Evolutionary conservation across 2,888 invertebrate species (phyloP).

Genomic region (Drosophila subquinaria): DNA sequence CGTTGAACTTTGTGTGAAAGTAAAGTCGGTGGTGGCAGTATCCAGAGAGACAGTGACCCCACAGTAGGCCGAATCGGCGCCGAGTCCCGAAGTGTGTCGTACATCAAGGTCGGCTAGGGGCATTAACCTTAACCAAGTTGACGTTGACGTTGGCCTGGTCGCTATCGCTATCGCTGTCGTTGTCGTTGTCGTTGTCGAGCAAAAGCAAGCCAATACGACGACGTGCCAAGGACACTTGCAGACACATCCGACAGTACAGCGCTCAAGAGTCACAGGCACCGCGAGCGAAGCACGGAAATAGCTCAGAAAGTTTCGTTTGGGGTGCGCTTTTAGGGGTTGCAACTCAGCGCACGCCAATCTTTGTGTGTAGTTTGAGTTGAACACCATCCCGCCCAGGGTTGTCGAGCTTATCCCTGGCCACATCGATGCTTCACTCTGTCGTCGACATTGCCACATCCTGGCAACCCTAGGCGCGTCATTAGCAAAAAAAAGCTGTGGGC

Average conservation of each 20-base stretch:
- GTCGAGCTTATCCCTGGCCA: slow-evolving; percentile 26
- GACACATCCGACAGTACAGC: slow-evolving; percentile 34
- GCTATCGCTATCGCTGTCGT: slow-evolving; percentile 15
- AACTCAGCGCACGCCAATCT: slow-evolving; percentile 32
- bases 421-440: not conserved
- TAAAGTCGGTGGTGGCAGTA: slow-evolving; percentile 47
- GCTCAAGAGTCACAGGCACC: slow-evolving; percentile 40
- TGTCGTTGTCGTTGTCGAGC: slow-evolving; percentile 17
- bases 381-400: slow-evolving; percentile 44
- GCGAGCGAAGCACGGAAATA: slow-evolving; percentile 50
- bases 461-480: slow-evolving; percentile 54
- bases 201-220: slow-evolving; percentile 53
- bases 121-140: slow-evolving; percentile 82
- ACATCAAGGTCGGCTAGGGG: slow-evolving; percentile 84
- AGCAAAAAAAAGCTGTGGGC: slow-evolving; percentile 42
- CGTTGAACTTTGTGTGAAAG: slow-evolving; percentile 75
- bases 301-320: slow-evolving; percentile 62
- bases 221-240: slow-evolving; percentile 73
- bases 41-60: slow-evolving; percentile 36
- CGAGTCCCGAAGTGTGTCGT: slow-evolving; percentile 75
- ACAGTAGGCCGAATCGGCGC: slow-evolving; percentile 61
- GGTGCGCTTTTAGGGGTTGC: slow-evolving; percentile 74
- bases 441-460: slow-evolving; percentile 9
- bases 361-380: slow-evolving; percentile 58
- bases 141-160: slow-evolving; percentile 72